Conservation (phyloP, 2,113 vertebrate genomes). For the Burhinus oedicnemus region DNA sequence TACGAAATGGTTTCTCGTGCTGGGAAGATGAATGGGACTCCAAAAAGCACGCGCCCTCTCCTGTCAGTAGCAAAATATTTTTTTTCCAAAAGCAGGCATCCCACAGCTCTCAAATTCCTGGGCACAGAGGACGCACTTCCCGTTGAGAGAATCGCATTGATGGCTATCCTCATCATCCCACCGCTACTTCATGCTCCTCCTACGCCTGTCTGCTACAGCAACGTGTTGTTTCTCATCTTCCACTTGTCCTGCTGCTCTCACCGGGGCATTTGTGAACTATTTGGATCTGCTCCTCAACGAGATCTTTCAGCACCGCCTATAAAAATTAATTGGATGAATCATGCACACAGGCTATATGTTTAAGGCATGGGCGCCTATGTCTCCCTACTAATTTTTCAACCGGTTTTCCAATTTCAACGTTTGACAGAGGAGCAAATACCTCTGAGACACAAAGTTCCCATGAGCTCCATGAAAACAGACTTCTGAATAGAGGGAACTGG, state of each 20-base stretch:
- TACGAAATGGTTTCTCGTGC: neutral
- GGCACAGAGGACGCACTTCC: neutral
- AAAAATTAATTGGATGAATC: constrained; percentile 51
- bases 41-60: neutral
- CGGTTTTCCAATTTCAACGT: neutral
- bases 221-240: constrained; percentile 44
- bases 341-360: neutral
- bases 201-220: neutral
- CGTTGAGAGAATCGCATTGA: neutral
- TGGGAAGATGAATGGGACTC: constrained; percentile 13
- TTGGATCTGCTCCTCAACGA: neutral
- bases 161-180: neutral
- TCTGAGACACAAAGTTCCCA: neutral
- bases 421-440: neutral
- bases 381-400: constrained; percentile 35
- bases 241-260: constrained; percentile 11
- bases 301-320: constrained; percentile 35
- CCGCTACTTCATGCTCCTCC: neutral
- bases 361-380: neutral
- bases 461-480: neutral
- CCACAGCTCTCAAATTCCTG: constrained; percentile 22
- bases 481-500: neutral
- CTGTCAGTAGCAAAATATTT: neutral
- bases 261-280: neutral
- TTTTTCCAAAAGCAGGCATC: neutral